Evolutionary conservation across 2,797 vertebrate genomes (phyloP).

Genomic region (Graptemys geographica): DNA sequence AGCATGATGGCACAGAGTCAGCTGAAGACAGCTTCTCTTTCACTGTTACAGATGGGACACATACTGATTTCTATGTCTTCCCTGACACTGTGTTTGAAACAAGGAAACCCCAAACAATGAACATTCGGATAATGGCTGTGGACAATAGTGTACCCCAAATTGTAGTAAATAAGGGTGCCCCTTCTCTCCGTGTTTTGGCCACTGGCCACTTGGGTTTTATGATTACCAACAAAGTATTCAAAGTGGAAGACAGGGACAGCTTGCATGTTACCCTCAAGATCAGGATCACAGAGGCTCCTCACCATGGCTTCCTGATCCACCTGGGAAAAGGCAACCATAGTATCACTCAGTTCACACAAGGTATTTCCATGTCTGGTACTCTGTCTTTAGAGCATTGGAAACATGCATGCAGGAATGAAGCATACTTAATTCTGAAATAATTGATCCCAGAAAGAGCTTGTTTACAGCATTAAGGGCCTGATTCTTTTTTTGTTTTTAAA

Average conservation of each 20-base stretch:
- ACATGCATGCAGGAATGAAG: not conserved
- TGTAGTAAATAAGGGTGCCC: constrained; percentile 91
- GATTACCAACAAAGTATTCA: constrained; percentile 94
- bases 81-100: constrained; percentile 94
- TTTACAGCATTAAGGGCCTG: not conserved
- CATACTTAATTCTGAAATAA: not conserved
- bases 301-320: constrained; percentile 93
- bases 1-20: constrained; percentile 92
- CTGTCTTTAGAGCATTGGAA: constrained; percentile 1
- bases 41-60: constrained; percentile 94
- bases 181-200: constrained; percentile 86
- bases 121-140: constrained; percentile 88
- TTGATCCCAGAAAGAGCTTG: not conserved
- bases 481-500: not conserved
- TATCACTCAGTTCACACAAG: constrained; percentile 93
- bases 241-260: constrained; percentile 93
- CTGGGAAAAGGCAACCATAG: constrained; percentile 92
- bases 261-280: constrained; percentile 85
- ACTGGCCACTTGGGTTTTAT: constrained; percentile 91
- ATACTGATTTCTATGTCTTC: constrained; percentile 94
- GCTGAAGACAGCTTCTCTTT: constrained; percentile 94
- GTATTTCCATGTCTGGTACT: constrained; percentile 74
- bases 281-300: constrained; percentile 85
- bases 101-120: constrained; percentile 91
- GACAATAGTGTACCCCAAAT: constrained; percentile 93